Evolutionary conservation across 2,888 invertebrate species (phyloP), one percentile per base, ranked within the genome.

Genomic region (Thera obeliscata): DNA sequence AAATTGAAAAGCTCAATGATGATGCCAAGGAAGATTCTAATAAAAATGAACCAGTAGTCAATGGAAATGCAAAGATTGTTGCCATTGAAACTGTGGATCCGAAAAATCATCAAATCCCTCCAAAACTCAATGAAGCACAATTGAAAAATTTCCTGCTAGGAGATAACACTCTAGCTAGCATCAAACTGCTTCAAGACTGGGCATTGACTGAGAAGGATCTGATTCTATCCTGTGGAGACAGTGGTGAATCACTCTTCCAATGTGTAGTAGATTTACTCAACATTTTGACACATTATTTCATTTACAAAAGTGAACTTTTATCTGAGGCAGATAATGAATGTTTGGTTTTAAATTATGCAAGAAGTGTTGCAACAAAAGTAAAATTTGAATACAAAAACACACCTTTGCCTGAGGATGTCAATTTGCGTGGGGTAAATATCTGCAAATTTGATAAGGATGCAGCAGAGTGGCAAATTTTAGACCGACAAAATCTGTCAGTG

Each of bases 131-230:
- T 76, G 85, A 94, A 56, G 86, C 86, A 59, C 94, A 94, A 66
- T 84, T 96, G 71, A 85, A 96, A 71, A 93, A 95, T 62, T 95
- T 95, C 73, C 89, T 96, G 54, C 83, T 91, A 38, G 95, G 95
- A 70, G 94, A 95, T 79, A 94, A 95, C 55, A 91, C 96, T 72
- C 83, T 97, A 46, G 91, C 95, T 43, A 95, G 96, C 72, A 95
- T 97, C 38, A 97, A 96, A 87, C 89, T 98, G 73, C 95, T 97
- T 71, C 96, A 96, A 82, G 98, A 98, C 86, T 98, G 98, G 98
- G 93, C 98, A 74, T 95, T 95, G 63, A 95, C 96, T 61, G 97
- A 98, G 87, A 95, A 96, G 63, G 96, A 97, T 71, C 95, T 98
- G 36, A 94, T 98, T 38, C 94, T 96, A 74, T 96, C 96, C 1